Percentiles rank a stretch among this genome's conserved stretches.
Evolutionary conservation across 2,888 invertebrate species (phyloP).

Genomic region (Caprella mutica): DNA sequence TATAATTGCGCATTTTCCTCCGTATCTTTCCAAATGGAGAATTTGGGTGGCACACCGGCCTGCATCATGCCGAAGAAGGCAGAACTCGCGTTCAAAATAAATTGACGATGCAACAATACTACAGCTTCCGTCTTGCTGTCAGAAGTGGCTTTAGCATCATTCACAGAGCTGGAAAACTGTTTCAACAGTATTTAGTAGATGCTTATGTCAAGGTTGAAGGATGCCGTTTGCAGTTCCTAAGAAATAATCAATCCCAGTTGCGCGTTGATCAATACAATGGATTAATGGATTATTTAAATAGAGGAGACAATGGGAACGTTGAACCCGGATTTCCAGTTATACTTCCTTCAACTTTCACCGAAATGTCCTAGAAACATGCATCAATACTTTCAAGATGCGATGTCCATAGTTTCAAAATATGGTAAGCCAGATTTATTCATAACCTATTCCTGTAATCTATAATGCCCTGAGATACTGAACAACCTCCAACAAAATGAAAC

Average conservation of each 20-base stretch:
- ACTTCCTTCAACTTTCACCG: slow-evolving; percentile 32
- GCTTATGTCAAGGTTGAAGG: slow-evolving; percentile 4
- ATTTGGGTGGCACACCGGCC: background rate
- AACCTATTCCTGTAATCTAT: too few relatives aligned
- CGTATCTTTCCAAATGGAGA: slow-evolving; percentile 1
- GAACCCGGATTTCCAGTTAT: background rate
- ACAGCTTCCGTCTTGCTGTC: background rate
- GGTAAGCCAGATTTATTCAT: too few relatives aligned
- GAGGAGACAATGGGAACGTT: background rate
- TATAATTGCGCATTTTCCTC: slow-evolving; percentile 5
- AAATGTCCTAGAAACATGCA: slow-evolving; percentile 42
- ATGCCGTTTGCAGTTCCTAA: slow-evolving; percentile 1
- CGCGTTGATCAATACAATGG: background rate
- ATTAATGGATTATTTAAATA: slow-evolving; percentile 3
- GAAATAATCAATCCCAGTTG: slow-evolving; percentile 1
- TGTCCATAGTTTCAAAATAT: too few relatives aligned
- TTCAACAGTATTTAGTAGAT: slow-evolving; percentile 9
- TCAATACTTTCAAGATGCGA: too few relatives aligned
- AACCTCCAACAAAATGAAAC: too few relatives aligned
- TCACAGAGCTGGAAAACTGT: background rate
- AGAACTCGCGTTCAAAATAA: slow-evolving; percentile 3
- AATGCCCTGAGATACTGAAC: too few relatives aligned
- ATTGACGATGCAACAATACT: slow-evolving; percentile 1
- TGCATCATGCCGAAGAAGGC: background rate
- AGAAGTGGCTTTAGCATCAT: background rate